phyloP scores from a whole-genome alignment of 2,888 invertebrate species.

The Coecobrya sp. region DNA sequence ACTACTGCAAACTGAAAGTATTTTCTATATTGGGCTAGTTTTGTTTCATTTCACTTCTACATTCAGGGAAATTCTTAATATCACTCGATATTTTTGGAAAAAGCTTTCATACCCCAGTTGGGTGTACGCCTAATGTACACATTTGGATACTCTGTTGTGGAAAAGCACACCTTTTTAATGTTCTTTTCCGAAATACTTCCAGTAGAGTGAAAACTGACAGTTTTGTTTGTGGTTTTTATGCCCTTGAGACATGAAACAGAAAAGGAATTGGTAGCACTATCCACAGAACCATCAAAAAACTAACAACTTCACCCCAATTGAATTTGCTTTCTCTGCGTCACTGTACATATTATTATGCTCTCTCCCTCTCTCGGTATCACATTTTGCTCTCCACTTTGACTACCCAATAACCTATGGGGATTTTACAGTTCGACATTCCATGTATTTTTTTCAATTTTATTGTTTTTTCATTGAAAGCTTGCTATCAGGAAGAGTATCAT shows the following conservation, averaged over 20 bases:
- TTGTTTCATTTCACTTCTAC: background rate
- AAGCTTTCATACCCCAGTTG: background rate
- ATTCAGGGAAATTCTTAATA: background rate
- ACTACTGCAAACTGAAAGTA: background rate
- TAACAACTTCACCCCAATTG: conserved; percentile 76
- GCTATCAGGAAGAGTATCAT: conserved; percentile 35
- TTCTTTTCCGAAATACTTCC: conserved; percentile 11
- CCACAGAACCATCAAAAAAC: conserved; percentile 75
- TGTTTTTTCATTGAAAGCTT: conserved; percentile 56
- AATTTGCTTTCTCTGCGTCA: conserved; percentile 67
- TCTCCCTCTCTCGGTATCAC: conserved; percentile 29
- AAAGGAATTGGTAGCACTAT: conserved; percentile 56
- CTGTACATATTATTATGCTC: conserved; percentile 23
- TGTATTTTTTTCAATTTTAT: conserved; percentile 61
- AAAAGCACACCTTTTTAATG: conserved; percentile 31
- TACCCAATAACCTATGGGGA: conserved; percentile 45
- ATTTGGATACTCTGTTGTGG: background rate
- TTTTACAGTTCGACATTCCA: conserved; percentile 35
- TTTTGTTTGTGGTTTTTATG: conserved; percentile 69
- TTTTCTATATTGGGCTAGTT: background rate
- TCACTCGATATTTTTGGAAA: background rate
- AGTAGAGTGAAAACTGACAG: conserved; percentile 72
- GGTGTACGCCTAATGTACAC: conserved; percentile 8
- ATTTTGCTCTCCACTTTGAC: conserved; percentile 26
- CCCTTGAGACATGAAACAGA: conserved; percentile 77